Evolutionary conservation across 2,888 invertebrate genomes (phyloP).

Genomic region (Eretmocerus hayati): DNA sequence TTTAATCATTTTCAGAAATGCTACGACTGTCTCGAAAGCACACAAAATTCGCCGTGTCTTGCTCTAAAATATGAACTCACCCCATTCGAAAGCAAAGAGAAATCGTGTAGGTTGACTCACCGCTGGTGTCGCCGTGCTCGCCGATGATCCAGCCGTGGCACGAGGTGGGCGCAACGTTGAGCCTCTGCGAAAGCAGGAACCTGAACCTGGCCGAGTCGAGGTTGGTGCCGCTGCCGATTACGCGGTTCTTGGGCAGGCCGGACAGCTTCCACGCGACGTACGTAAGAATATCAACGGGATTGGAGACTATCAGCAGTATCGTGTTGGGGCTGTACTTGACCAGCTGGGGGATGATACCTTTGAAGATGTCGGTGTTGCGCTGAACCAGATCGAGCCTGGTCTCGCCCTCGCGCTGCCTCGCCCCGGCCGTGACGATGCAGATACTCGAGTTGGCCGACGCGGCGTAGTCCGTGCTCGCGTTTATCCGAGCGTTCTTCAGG

Average conservation of each 20-base stretch:
- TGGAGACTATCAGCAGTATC: conserved; percentile 79
- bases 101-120: conserved; percentile 43
- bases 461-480: conserved; percentile 71
- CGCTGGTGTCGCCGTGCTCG: conserved; percentile 87
- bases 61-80: too few relatives aligned
- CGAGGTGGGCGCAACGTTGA: conserved; percentile 74
- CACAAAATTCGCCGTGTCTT: too few relatives aligned
- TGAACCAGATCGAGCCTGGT: conserved; percentile 81
- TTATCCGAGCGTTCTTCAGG: conserved; percentile 70
- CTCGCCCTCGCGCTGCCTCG: conserved; percentile 84
- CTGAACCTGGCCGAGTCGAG: conserved; percentile 88
- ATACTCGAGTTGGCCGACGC: conserved; percentile 73
- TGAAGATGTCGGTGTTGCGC: conserved; percentile 83
- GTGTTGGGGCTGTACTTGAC: conserved; percentile 80
- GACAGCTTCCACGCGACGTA: conserved; percentile 94
- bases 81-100: too few relatives aligned
- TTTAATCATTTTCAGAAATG: too few relatives aligned
- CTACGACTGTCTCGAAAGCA: too few relatives aligned
- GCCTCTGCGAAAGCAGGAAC: conserved; percentile 75
- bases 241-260: conserved; percentile 77
- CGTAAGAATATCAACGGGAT: conserved; percentile 88
- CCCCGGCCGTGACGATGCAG: conserved; percentile 87
- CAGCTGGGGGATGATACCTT: conserved; percentile 74
- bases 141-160: conserved; percentile 92
- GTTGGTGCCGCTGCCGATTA: conserved; percentile 90